A percentile compares a stretch with the other conserved stretches of the same genome.
Conservation (phyloP, 2,888 invertebrate species). For the Protula sp. region DNA sequence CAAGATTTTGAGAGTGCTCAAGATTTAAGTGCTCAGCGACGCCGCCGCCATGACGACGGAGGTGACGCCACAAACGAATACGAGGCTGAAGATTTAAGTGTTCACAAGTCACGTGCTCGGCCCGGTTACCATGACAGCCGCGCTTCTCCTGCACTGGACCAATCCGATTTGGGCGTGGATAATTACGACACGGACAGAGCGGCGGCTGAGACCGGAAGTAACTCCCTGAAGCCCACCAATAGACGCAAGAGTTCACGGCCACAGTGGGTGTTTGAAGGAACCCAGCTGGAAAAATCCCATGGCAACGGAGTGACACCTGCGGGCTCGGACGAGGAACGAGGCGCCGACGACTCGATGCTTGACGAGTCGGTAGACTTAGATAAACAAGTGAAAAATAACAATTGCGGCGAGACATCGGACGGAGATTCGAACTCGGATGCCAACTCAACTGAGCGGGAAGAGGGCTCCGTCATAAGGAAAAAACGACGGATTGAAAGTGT, state of each 20-base stretch:
- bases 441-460: no score
- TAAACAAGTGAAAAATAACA: no score
- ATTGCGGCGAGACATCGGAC: no score
- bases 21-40: not conserved
- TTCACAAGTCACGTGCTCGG: not conserved
- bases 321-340: not conserved
- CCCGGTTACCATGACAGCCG: no score
- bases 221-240: conserved; percentile 21
- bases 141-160: not conserved
- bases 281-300: conserved; percentile 41
- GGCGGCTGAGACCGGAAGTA: not conserved
- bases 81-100: not conserved
- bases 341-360: no score
- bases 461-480: no score
- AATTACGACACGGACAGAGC: not conserved
- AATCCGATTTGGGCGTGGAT: not conserved
- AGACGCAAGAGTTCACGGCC: conserved; percentile 88
- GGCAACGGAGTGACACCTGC: not conserved
- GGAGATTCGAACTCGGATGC: no score
- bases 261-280: conserved; percentile 92
- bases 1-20: not conserved
- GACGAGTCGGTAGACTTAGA: no score
- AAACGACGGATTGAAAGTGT: no score
- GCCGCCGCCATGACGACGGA: not conserved
- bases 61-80: not conserved